Evolutionary conservation across 2,888 invertebrate genomes (phyloP).

Genomic region (Ochropacha duplaris): DNA sequence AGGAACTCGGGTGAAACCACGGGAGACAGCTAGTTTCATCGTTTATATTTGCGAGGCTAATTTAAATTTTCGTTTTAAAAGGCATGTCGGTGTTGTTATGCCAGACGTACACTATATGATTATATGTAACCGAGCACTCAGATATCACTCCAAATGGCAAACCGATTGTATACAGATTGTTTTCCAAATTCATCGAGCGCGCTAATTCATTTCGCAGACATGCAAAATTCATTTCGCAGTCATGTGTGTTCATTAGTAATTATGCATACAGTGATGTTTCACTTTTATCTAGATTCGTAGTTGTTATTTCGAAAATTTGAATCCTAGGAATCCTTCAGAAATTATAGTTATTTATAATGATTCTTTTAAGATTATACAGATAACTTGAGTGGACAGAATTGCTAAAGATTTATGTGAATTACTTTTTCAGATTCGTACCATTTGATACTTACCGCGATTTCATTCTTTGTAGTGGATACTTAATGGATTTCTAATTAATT

Average conservation of each 20-base stretch:
- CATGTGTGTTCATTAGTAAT: not conserved
- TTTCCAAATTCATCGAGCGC: not conserved
- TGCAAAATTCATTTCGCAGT: no score
- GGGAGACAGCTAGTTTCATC: no score
- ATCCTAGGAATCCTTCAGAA: not conserved
- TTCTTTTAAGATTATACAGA: not conserved
- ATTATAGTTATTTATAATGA: not conserved
- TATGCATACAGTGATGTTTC: not conserved
- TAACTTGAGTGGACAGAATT: not conserved
- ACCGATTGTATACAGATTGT: not conserved
- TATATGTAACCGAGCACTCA: not conserved
- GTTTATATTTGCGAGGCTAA: not conserved
- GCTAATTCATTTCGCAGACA: not conserved
- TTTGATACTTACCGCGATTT: constrained; percentile 2
- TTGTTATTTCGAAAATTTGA: not conserved
- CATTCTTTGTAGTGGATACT: constrained; percentile 23
- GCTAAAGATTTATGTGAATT: constrained; percentile 16
- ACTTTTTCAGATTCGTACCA: constrained; percentile 5
- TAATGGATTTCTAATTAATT: constrained; percentile 17
- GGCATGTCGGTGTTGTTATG: not conserved
- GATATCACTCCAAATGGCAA: not conserved
- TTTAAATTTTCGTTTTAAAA: not conserved
- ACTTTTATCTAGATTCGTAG: not conserved
- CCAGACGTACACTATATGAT: not conserved
- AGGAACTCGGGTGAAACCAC: no score